Evolutionary conservation across 2,797 vertebrate species (phyloP).

Genomic region (Pterois miles): DNA sequence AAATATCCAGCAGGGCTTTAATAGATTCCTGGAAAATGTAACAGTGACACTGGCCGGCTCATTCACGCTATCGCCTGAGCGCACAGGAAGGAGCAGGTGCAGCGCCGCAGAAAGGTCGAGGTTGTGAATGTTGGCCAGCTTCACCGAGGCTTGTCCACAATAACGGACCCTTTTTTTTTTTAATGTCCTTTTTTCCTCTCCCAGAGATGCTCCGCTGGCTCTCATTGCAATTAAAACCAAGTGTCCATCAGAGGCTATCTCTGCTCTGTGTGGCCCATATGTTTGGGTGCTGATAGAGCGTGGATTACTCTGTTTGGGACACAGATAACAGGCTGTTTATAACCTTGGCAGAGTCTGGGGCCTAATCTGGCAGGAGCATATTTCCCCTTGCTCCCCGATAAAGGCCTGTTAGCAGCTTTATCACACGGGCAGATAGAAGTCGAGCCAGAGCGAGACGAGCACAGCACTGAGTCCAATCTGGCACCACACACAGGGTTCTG

Average conservation of each 20-base stretch:
- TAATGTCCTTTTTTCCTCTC: constrained; percentile 63
- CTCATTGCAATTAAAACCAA: constrained; percentile 93
- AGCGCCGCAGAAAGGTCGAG: constrained; percentile 68
- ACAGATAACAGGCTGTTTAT: constrained; percentile 98
- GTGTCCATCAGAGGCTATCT: constrained; percentile 95
- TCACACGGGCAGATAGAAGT: constrained; percentile 84
- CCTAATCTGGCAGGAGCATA: constrained; percentile 99
- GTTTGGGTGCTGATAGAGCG: constrained; percentile 97
- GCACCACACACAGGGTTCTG: constrained; percentile 76
- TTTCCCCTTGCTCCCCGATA: constrained; percentile 97
- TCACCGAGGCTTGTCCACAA: constrained; percentile 56
- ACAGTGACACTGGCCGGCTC: constrained; percentile 24
- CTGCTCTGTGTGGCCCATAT: constrained; percentile 96
- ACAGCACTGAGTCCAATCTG: constrained; percentile 86
- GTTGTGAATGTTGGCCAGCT: constrained; percentile 66
- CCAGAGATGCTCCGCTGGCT: constrained; percentile 78
- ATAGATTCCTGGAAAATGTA: constrained; percentile 49
- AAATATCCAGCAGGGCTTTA: constrained; percentile 59
- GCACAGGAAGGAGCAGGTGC: constrained; percentile 69
- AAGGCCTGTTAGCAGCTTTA: constrained; percentile 96
- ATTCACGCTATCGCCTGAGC: constrained; percentile 37
- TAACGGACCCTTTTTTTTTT: constrained; percentile 67
- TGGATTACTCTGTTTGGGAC: constrained; percentile 96
- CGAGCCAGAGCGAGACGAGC: constrained; percentile 90
- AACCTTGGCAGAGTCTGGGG: constrained; percentile 97